Percentiles rank a stretch among this genome's conserved stretches.
Evolutionary conservation across 2,888 invertebrate species (phyloP).

Genomic region (Caenorhabditis panamensis): DNA sequence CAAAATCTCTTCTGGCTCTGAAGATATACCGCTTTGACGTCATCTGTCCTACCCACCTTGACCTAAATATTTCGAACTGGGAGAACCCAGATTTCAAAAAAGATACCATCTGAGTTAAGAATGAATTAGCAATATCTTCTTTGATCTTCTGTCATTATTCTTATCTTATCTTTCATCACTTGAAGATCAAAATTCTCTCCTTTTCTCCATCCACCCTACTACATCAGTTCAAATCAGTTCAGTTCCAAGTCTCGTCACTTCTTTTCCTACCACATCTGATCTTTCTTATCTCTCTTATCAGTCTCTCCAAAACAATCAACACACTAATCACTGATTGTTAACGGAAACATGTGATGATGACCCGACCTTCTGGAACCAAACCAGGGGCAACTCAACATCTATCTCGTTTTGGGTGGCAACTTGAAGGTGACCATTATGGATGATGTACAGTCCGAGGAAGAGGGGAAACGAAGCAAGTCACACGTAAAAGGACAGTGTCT

Average conservation of each 20-base stretch:
- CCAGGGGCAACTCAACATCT: no score
- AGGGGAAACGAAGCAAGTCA: no score
- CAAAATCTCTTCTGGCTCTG: background rate
- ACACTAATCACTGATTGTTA: conserved; percentile 8
- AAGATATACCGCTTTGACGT: background rate
- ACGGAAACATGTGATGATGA: conserved; percentile 24
- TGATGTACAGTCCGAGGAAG: no score
- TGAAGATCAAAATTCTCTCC: background rate
- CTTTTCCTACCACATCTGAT: conserved; percentile 5
- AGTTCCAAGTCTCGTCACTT: conserved; percentile 21
- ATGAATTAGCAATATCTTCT: background rate
- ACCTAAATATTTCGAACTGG: background rate
- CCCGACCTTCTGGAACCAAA: conserved; percentile 31
- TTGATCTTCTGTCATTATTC: conserved; percentile 5
- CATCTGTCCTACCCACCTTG: background rate
- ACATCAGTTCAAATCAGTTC: conserved; percentile 13
- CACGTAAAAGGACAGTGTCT: background rate
- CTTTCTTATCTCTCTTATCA: background rate
- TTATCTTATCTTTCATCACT: conserved; percentile 1
- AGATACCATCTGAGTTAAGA: background rate
- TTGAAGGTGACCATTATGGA: no score
- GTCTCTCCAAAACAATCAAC: conserved; percentile 9
- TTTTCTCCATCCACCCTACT: background rate
- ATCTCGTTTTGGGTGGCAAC: no score
- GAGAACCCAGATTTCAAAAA: background rate